Base-by-base conservation (phyloP, 1,140 invertebrate species). In the Platorchestia sp. region DNA sequence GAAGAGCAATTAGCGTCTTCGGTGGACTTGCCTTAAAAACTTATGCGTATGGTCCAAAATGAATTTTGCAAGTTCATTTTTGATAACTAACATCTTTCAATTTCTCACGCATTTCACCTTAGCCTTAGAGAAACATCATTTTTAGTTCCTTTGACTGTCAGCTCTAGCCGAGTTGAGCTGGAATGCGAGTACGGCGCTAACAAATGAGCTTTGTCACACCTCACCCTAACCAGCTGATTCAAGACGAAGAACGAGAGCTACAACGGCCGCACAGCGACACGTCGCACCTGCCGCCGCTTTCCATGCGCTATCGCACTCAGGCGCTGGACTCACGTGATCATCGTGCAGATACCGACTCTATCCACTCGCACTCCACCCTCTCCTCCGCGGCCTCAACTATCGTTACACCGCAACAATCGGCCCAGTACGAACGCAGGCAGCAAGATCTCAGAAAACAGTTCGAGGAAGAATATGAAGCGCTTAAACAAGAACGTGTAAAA, bases 381-480 rank as follows among this genome's bases (percentile, higher is more conserved):
- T 93, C 91, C 91, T 93, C 91, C 91, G 91, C 44, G 10, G 45
- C 91, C 40, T 93, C 91, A n/a, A 44, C 91, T 5, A 40, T 45
- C 14, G 91, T 93, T 19, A 93, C 91, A 45, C 91, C 91, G 5
- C 91, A 93, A 47, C 91, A 93, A 44, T 93, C 91, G 22, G 91
- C 91, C 40, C 91, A 93, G n/a, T 93, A 93, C 45, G 41, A 93
- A 36, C 91, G 91, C 45, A 45, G 91, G 40, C 91, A 93, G 40
- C 10, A 45, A 36, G 91, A 93, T 93, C 45, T 93, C 36, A 42
- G 45, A 44, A 93, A 93, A 44, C 7, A 93, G 44, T 93, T 44
- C 44, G 91, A 93, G 47, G 91, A 93, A 93, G 91, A 93, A n/a
- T 93, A 93, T 44, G 45, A 93, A 93, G 40, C 47, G 91, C 91